phyloP scores from a whole-genome alignment of 2,113 vertebrate genomes.

The Sterrhoptilus dennistouni region DNA sequence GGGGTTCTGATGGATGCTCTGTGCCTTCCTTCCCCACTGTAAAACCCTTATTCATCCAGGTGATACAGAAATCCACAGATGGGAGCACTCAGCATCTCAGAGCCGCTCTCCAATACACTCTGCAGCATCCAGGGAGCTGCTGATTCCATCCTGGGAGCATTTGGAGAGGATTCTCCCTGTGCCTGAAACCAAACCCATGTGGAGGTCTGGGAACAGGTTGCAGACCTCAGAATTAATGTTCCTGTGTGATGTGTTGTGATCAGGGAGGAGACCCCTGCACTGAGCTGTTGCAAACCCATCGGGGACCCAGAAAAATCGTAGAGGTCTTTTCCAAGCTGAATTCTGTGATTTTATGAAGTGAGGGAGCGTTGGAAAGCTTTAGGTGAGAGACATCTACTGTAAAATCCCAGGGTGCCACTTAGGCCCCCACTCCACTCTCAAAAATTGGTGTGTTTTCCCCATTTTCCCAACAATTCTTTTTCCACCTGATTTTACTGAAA shows the following conservation, averaged over 20 bases:
- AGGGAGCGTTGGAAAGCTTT: neutral
- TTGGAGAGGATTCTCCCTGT: neutral
- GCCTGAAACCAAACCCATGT: neutral
- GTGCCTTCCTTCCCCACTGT: neutral
- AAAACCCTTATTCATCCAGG: neutral
- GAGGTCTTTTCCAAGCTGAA: neutral
- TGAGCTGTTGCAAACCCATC: neutral
- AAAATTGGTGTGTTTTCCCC: neutral
- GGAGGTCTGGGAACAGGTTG: neutral
- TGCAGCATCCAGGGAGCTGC: neutral
- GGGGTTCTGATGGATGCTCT: neutral
- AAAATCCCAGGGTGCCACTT: neutral
- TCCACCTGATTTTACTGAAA: neutral
- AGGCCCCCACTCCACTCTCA: fast-evolving
- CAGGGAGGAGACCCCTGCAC: neutral
- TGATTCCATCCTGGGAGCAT: neutral
- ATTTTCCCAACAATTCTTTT: neutral
- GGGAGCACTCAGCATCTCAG: neutral
- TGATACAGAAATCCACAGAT: neutral
- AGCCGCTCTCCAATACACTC: neutral
- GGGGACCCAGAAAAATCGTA: neutral
- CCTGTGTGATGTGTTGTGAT: neutral
- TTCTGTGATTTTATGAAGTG: neutral
- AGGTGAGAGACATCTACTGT: neutral
- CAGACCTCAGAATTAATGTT: neutral